These are phyloP conservation scores for Sarcophaga subvicina DNA, from an alignment of 2,888 invertebrate species.

Conservation along the genomic window DNA sequence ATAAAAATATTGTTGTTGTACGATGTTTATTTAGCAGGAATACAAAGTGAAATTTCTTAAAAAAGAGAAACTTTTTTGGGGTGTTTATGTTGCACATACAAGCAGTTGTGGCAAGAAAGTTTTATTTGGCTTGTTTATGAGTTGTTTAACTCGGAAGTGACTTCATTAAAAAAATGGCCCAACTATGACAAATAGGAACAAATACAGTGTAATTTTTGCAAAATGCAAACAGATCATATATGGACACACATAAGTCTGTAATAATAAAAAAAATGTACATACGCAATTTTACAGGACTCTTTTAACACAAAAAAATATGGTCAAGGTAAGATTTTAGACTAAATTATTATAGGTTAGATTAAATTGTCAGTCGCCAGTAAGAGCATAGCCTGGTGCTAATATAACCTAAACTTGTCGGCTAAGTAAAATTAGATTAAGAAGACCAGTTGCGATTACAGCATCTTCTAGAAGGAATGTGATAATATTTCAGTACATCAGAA, in stretches of 20 bases:
- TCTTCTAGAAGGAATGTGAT: too few relatives aligned
- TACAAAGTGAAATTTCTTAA: slow-evolving; percentile 68
- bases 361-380: too few relatives aligned
- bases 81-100: slow-evolving; percentile 64
- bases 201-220: not conserved
- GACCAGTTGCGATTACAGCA: too few relatives aligned
- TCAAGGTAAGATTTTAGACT: not conserved
- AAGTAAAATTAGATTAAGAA: too few relatives aligned
- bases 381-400: too few relatives aligned
- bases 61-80: slow-evolving; percentile 74
- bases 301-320: not conserved
- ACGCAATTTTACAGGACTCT: not conserved
- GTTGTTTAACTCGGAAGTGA: slow-evolving; percentile 71
- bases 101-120: slow-evolving; percentile 77
- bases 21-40: slow-evolving; percentile 59
- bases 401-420: too few relatives aligned
- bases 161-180: slow-evolving; percentile 64
- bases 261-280: not conserved
- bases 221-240: not conserved
- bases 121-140: slow-evolving; percentile 73
- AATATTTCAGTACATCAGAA: too few relatives aligned
- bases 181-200: slow-evolving; percentile 77
- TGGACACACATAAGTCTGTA: not conserved
- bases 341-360: too few relatives aligned
- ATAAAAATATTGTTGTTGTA: slow-evolving; percentile 60